Base-by-base conservation (phyloP, 2,888 invertebrate genomes). In the Dascillus cervinus region DNA sequence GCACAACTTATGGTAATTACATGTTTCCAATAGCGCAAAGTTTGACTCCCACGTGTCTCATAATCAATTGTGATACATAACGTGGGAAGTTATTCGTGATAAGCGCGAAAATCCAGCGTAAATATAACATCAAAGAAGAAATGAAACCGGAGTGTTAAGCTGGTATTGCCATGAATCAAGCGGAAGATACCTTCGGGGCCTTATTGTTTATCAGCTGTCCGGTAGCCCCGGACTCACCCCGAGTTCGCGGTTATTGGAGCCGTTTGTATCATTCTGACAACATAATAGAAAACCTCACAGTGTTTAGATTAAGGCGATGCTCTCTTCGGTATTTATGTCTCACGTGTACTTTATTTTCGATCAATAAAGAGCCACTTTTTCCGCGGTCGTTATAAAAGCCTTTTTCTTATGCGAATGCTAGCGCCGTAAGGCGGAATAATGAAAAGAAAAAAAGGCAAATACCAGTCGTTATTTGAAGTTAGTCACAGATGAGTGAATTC, bases 241-340 rank as follows among this genome's bases (percentile, higher is more conserved):
- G 52, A 53, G 53, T 53, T 59, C 53, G 56, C 54, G 57, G 57
- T 60, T 61, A 60, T 61, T 60, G 59, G 53, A 51, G 61, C 59
- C 55, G 58, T 63, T 63, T 63, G 60, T 62, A 63, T 62, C 60
- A 60, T 60, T 62, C 55, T 63, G 63, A 63, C 63, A 63, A 61
- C 60, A 62, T 63, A 62, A 63, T 62, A 60, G 61, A 62, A 62
- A 63, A 60, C 55, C 56, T 50, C 56, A 56, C 56, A 52, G 57
- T 47, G 53, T 50, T 48, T 47, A 58, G 58, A 60, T 58, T 58
- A 56, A 56, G 53, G 51, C 52, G 46, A 43, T 43, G 55, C 46
- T 52, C 55, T 54, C 53, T 53, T 52, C 53, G 49, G 37, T 37
- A 41, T 41, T 41, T 41, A 37, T 37, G 41, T 37, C n/a, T n/a